These are phyloP conservation scores for Eriosoma lanigerum DNA, from an alignment of 1,140 invertebrate genomes.

Conservation along the genomic window DNA sequence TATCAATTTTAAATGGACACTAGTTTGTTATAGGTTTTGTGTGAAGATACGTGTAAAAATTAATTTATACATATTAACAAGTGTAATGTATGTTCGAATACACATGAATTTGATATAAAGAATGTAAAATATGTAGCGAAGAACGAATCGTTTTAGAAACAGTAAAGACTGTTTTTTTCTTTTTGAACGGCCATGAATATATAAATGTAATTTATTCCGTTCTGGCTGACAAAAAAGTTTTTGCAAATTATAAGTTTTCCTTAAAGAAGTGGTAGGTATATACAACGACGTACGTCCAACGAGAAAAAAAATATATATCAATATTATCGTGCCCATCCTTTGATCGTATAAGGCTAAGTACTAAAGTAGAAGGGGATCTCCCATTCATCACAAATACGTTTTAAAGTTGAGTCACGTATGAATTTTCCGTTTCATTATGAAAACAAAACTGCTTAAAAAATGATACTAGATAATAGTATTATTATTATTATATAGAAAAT, in stretches of 20 bases:
- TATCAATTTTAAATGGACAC: too few species aligned
- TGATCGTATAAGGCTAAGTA: not conserved
- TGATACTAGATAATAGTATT: not conserved
- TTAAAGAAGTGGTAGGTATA: conserved; percentile 6
- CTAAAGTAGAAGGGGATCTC: not conserved
- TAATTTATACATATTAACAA: not conserved
- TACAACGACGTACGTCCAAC: not conserved
- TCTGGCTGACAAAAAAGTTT: conserved; percentile 32
- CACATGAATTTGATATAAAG: not conserved
- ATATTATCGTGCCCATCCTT: conserved; percentile 20
- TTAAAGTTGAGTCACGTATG: conserved; percentile 33
- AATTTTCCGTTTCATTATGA: not conserved
- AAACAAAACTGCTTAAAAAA: not conserved
- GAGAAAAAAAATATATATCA: conserved; percentile 12
- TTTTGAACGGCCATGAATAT: conserved; percentile 23
- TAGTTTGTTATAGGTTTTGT: too few species aligned
- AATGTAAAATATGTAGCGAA: not conserved
- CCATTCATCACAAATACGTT: conserved; percentile 20
- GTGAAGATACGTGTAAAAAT: not conserved
- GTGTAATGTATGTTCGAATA: not conserved
- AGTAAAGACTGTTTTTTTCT: not conserved
- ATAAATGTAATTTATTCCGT: conserved; percentile 36
- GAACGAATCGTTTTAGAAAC: not conserved
- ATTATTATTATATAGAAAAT: too few species aligned
- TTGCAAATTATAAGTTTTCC: conserved; percentile 38